A percentile compares a stretch with the other conserved stretches of the same genome.
phyloP scores from a whole-genome alignment of 2,113 vertebrate species.

The Reinhardtius hippoglossoides region DNA sequence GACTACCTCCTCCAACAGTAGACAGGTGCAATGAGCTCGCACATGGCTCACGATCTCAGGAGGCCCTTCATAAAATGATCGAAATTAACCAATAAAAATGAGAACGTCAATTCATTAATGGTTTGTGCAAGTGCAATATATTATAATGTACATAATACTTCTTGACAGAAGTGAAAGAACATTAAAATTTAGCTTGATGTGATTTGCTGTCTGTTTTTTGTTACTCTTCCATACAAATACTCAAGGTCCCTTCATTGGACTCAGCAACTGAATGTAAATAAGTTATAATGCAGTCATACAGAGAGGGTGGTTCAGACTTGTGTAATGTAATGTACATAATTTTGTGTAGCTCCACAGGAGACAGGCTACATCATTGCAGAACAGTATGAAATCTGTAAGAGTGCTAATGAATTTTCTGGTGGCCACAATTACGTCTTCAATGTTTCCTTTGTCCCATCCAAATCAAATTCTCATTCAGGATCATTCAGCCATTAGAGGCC shows the following conservation, averaged over 20 bases:
- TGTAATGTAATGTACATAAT: too few species aligned
- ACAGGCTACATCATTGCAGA: too few species aligned
- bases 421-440: too few species aligned
- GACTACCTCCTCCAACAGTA: conserved; percentile 24
- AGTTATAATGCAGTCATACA: not conserved
- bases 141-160: conserved; percentile 30
- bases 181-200: conserved; percentile 10
- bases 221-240: not conserved
- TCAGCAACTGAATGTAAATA: not conserved
- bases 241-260: not conserved
- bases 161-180: not conserved
- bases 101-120: conserved; percentile 23
- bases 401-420: too few species aligned
- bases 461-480: too few species aligned
- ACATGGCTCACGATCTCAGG: not conserved
- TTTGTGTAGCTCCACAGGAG: too few species aligned
- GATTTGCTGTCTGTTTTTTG: not conserved
- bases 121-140: conserved; percentile 17
- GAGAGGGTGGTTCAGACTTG: not conserved
- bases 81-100: not conserved
- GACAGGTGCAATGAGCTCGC: conserved; percentile 31
- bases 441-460: too few species aligned
- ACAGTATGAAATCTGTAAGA: too few species aligned
- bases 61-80: not conserved
- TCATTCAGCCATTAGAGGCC: not conserved